phyloP scores from a whole-genome alignment of 2,888 invertebrate genomes.

The Euzophera pinguis region DNA sequence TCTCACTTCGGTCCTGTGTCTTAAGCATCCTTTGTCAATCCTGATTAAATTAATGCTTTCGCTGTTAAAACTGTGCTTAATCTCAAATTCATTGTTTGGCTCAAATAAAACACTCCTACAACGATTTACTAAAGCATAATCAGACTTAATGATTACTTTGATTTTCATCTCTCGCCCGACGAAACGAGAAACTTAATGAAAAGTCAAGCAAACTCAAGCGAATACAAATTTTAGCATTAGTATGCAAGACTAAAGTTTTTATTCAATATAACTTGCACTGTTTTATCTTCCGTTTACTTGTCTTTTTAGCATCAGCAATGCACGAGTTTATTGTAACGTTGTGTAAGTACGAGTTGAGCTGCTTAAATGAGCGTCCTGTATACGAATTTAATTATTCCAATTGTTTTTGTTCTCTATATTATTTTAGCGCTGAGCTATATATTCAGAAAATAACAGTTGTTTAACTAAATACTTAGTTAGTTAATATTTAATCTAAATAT shows the following conservation, averaged over 20 bases:
- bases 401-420: no score
- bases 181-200: conserved; percentile 72
- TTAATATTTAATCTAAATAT: no score
- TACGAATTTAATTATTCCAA: not conserved
- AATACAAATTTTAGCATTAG: conserved; percentile 76
- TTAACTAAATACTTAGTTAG: not conserved
- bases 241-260: conserved; percentile 77
- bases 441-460: no score
- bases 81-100: conserved; percentile 39
- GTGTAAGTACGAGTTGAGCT: conserved; percentile 22
- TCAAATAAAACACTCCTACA: conserved; percentile 48
- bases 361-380: not conserved
- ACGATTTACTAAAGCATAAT: conserved; percentile 58
- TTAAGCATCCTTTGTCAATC: no score
- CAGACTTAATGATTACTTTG: conserved; percentile 72
- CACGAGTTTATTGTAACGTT: conserved; percentile 51
- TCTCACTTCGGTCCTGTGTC: no score
- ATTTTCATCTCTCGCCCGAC: conserved; percentile 65
- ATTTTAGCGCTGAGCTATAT: no score
- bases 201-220: conserved; percentile 74
- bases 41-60: no score
- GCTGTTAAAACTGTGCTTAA: conserved; percentile 12
- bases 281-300: conserved; percentile 61
- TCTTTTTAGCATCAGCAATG: conserved; percentile 61
- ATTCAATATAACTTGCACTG: conserved; percentile 74